Evolutionary conservation across 2,888 invertebrate genomes (phyloP).

Genomic region (Dryadula phaetusa): DNA sequence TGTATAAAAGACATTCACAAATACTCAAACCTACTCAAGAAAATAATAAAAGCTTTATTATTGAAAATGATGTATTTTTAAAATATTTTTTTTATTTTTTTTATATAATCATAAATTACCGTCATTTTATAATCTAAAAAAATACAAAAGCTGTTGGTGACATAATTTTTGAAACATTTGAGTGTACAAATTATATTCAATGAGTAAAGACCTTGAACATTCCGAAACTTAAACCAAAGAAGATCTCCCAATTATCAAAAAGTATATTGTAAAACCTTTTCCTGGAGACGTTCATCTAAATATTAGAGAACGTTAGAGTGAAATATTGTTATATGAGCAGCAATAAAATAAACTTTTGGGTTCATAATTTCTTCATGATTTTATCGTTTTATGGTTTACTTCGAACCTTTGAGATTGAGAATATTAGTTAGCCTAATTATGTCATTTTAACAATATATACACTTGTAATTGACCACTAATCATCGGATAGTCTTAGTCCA

Average conservation of each 20-base stretch:
- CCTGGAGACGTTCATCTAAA: slow-evolving; percentile 48
- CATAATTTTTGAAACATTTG: slow-evolving; percentile 60
- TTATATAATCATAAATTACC: too few species aligned
- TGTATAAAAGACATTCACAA: too few species aligned
- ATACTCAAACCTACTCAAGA: too few species aligned
- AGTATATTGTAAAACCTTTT: slow-evolving; percentile 55
- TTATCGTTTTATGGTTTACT: slow-evolving; percentile 75
- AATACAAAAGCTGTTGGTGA: slow-evolving; percentile 71
- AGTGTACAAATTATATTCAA: slow-evolving; percentile 62
- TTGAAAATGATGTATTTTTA: too few species aligned
- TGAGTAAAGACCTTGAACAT: slow-evolving; percentile 72
- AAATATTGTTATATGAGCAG: slow-evolving; percentile 77
- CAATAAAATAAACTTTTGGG: slow-evolving; percentile 69
- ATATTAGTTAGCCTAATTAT: slow-evolving; percentile 61
- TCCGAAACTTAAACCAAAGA: slow-evolving; percentile 66
- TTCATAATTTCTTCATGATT: slow-evolving; percentile 71
- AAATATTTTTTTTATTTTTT: too few species aligned
- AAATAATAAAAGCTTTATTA: too few species aligned
- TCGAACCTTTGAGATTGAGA: slow-evolving; percentile 63
- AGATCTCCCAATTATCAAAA: slow-evolving; percentile 63
- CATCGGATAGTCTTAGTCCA: slow-evolving; percentile 60
- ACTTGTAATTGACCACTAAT: slow-evolving; percentile 63
- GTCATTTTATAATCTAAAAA: slow-evolving; percentile 1
- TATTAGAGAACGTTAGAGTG: slow-evolving; percentile 64
- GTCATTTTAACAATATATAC: slow-evolving; percentile 59